Base-by-base conservation (phyloP, 1,140 invertebrate species). In the Cydia strobilella region DNA sequence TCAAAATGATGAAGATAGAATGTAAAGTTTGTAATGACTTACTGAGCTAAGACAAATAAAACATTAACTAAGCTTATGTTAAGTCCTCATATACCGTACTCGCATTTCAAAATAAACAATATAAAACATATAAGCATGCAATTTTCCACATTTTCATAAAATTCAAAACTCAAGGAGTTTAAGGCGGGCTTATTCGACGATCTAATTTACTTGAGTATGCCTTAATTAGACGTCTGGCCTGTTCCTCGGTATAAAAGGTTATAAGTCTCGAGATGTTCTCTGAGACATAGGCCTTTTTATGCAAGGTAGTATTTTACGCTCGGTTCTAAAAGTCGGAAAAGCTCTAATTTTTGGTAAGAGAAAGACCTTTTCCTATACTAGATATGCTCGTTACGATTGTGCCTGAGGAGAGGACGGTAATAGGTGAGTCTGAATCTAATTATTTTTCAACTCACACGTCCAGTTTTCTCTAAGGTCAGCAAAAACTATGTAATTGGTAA, bases 361-460 rank as follows among this genome's bases (percentile, higher is more conserved):
- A 59, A 59, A 59, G 5, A 20, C 54, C 54, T 23, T 23, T 59
- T 59, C 20, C 15, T 12, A 59, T 59, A 9, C 15, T 12, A 59
- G 15, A 12, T 7, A 59, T 23, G 54, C 10, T 59, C 18, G 54
- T 59, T 59, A 59, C 15, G 20, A 59, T 7, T 0, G 9, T 10
- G 54, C 54, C 54, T 59, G 54, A 59, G 54, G 54, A 59, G 54
- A 59, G 54, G 20, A 59, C 15, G 35, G 65, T 18, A 69, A 69
- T 69, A 69, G 65, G 65, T 69, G 31, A 69, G 65, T 42, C 31
- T 69, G 65, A 18, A 69, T 69, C 31, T 69, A 69, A 69, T 69
- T 69, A 69, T 23, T 69, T 39, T 69, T 18, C 65, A 39, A 35
- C 27, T 35, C 42, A 20, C n/a, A 69, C 65, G 31, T 12, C 35